phyloP scores from a whole-genome alignment of 2,888 invertebrate genomes.

The Venusia cambrica region DNA sequence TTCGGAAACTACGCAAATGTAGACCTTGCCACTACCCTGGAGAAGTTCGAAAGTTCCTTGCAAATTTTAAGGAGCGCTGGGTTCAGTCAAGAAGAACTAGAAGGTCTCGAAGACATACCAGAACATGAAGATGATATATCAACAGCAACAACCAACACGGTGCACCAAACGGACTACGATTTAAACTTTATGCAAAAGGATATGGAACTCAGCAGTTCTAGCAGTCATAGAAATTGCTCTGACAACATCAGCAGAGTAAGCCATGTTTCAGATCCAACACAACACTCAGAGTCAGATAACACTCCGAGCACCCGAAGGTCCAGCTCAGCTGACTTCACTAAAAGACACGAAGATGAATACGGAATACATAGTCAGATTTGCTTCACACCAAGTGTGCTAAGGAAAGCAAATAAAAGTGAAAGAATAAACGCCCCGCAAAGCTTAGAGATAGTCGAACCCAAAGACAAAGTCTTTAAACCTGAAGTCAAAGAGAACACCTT shows the following conservation, averaged over 20 bases:
- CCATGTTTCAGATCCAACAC: slow-evolving; percentile 73
- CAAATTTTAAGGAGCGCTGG: slow-evolving; percentile 83
- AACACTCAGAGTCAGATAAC: slow-evolving; percentile 65
- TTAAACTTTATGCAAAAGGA: slow-evolving; percentile 69
- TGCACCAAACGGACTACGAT: slow-evolving; percentile 63
- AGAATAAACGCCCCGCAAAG: slow-evolving; percentile 54
- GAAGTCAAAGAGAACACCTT: slow-evolving; percentile 66
- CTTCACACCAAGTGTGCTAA: slow-evolving; percentile 66
- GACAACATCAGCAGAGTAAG: slow-evolving; percentile 79
- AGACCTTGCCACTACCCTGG: slow-evolving; percentile 87
- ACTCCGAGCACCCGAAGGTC: slow-evolving; percentile 76
- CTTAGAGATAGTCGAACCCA: slow-evolving; percentile 45
- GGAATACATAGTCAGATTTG: slow-evolving; percentile 57
- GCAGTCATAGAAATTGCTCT: slow-evolving; percentile 69
- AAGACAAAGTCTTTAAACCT: slow-evolving; percentile 64
- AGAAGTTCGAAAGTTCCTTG: slow-evolving; percentile 89
- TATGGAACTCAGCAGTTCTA: slow-evolving; percentile 62
- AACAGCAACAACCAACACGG: slow-evolving; percentile 62
- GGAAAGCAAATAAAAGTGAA: slow-evolving; percentile 60
- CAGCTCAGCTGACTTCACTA: slow-evolving; percentile 83
- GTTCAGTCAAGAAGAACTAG: slow-evolving; percentile 79
- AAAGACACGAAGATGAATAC: slow-evolving; percentile 75
- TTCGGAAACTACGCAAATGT: slow-evolving; percentile 86
- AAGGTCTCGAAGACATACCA: slow-evolving; percentile 70
- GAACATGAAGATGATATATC: slow-evolving; percentile 71